These are phyloP conservation scores for Epizoanthus ramosus DNA, from an alignment of 92 coral and sea anemone genomes.

Conservation along the genomic window DNA sequence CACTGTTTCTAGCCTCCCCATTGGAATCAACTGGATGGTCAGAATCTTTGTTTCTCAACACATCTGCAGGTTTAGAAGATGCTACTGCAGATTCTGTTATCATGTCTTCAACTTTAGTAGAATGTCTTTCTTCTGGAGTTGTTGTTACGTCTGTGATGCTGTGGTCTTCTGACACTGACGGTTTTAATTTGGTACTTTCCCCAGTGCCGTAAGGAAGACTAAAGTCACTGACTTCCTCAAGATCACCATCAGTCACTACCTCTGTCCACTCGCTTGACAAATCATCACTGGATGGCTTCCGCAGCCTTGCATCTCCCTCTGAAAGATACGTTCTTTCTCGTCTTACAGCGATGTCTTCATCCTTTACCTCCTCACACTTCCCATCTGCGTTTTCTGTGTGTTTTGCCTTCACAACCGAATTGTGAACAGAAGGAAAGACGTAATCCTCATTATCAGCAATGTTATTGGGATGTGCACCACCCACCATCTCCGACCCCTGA, in stretches of 20 bases:
- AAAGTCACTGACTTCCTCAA: slow-evolving; percentile 30
- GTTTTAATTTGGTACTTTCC: neutral
- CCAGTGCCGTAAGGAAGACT: slow-evolving; percentile 19
- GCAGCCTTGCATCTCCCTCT: neutral
- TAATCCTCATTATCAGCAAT: slow-evolving; percentile 7
- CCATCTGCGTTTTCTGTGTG: neutral
- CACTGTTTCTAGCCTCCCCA: neutral
- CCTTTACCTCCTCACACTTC: neutral
- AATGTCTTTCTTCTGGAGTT: neutral
- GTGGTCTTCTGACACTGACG: neutral
- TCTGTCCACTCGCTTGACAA: slow-evolving; percentile 19
- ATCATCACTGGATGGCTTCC: slow-evolving; percentile 5
- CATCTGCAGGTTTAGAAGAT: neutral
- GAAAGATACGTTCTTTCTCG: neutral
- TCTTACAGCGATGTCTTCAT: neutral
- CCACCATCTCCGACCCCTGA: neutral
- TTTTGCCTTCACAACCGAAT: neutral
- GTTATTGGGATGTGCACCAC: neutral
- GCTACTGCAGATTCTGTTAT: neutral
- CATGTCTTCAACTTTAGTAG: neutral
- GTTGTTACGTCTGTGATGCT: neutral
- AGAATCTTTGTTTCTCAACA: neutral
- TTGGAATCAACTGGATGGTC: neutral
- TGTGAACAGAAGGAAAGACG: slow-evolving; percentile 13
- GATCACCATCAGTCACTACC: slow-evolving; percentile 6